These are phyloP conservation scores for Glossophaga mutica DNA, from an alignment of 2,797 vertebrate genomes.

Conservation along the genomic window DNA sequence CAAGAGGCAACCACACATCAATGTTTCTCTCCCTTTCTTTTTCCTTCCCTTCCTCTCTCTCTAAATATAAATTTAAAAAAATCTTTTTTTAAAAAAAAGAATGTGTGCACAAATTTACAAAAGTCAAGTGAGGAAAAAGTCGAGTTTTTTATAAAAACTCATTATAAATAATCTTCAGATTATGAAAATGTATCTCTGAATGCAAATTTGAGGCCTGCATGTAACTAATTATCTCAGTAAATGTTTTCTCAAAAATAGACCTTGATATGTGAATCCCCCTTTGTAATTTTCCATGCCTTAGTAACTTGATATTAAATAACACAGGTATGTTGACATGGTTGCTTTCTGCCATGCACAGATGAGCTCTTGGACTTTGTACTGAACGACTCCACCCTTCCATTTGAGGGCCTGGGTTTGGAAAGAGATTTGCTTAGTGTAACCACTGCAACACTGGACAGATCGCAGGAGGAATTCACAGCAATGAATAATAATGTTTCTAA, in stretches of 20 bases:
- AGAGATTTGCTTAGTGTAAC: conserved; percentile 45
- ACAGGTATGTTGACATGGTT: background rate
- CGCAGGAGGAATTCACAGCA: conserved; percentile 64
- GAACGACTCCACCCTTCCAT: background rate
- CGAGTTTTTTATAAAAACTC: background rate
- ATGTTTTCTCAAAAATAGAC: background rate
- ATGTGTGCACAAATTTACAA: background rate
- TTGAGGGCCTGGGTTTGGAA: conserved; percentile 58
- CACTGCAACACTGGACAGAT: conserved; percentile 55
- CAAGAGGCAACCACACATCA: too few species aligned
- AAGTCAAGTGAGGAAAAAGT: background rate
- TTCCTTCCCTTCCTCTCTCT: too few species aligned
- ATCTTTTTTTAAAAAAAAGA: background rate
- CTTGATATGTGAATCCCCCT: background rate
- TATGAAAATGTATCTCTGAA: background rate
- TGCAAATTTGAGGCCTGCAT: background rate
- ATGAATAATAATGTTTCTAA: conserved; percentile 75
- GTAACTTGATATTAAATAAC: background rate
- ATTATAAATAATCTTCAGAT: background rate
- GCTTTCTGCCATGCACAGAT: conserved; percentile 67
- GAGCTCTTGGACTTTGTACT: conserved; percentile 35
- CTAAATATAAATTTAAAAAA: too few species aligned
- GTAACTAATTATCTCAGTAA: background rate
- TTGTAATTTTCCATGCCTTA: background rate
- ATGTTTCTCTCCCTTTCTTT: too few species aligned